These are phyloP conservation scores for Toxostoma redivivum DNA, from an alignment of 2,113 vertebrate genomes.

Conservation along the genomic window DNA sequence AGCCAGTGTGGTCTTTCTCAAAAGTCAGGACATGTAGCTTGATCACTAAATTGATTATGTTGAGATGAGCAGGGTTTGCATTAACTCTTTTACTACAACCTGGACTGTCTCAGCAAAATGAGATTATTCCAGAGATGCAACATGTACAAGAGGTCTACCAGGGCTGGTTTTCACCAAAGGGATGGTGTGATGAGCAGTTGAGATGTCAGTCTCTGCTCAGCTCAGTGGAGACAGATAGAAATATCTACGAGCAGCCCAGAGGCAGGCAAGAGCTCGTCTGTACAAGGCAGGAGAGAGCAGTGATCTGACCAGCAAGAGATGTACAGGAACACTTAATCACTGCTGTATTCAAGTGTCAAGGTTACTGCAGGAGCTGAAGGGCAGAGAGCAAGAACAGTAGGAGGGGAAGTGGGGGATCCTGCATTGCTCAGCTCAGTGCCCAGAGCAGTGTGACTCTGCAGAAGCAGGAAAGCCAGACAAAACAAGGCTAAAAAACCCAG, in stretches of 20 bases:
- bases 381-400: background rate
- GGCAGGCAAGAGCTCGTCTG: background rate
- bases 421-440: background rate
- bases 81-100: background rate
- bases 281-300: background rate
- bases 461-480: background rate
- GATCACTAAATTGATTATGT: background rate
- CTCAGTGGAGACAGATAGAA: background rate
- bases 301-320: background rate
- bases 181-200: rapidly evolving
- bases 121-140: background rate
- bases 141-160: background rate
- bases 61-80: background rate
- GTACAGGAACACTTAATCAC: background rate
- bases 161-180: background rate
- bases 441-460: background rate
- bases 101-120: background rate
- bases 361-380: background rate
- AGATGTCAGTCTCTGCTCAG: background rate
- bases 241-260: background rate
- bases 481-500: background rate
- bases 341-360: background rate
- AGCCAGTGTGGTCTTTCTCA: background rate
- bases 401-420: background rate
- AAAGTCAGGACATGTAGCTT: background rate